These are phyloP conservation scores for Tiliqua scincoides DNA, from an alignment of 2,113 vertebrate species.

Conservation along the genomic window DNA sequence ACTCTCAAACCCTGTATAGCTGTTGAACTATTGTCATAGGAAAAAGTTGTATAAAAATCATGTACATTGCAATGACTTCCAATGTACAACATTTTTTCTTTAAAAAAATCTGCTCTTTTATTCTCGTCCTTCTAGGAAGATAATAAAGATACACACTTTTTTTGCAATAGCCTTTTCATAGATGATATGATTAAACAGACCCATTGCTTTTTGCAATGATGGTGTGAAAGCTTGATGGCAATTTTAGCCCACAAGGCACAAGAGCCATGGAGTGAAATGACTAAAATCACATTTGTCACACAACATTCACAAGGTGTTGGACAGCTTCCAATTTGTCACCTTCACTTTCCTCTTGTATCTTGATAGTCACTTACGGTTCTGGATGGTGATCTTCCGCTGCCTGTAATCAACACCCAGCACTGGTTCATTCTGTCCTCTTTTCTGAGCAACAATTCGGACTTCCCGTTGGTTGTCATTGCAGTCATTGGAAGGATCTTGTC, in stretches of 20 bases:
- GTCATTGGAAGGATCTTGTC: slow-evolving; percentile 89
- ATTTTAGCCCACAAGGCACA: neutral
- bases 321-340: neutral
- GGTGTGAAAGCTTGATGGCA: neutral
- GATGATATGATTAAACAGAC: neutral
- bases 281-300: neutral
- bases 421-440: slow-evolving; percentile 82
- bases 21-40: neutral
- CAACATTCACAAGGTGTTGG: neutral
- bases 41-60: neutral
- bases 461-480: slow-evolving; percentile 90
- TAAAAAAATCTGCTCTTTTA: neutral
- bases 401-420: slow-evolving; percentile 88
- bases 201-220: neutral
- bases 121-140: neutral
- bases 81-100: neutral
- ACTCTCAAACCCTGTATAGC: neutral
- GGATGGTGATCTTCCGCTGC: slow-evolving; percentile 89
- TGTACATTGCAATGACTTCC: neutral
- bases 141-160: neutral
- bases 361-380: slow-evolving; percentile 84
- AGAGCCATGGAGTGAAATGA: neutral
- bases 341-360: neutral
- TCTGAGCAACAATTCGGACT: slow-evolving; percentile 88
- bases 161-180: neutral